phyloP scores from a whole-genome alignment of 2,113 vertebrate genomes.

The Phylloscopus trochilus region DNA sequence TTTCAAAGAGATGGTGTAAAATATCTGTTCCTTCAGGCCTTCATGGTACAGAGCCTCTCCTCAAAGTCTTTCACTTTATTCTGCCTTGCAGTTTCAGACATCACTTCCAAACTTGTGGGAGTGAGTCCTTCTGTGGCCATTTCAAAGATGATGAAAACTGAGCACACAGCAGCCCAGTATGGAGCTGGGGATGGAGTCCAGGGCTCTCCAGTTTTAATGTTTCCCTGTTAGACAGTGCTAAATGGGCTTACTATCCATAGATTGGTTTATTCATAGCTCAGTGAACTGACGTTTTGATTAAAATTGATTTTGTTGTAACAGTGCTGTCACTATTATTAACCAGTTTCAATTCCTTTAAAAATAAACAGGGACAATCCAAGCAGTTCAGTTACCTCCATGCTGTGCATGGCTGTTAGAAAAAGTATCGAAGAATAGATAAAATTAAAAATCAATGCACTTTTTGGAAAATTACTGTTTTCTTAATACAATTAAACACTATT shows the following conservation, averaged over 20 bases:
- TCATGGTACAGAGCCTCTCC: not conserved
- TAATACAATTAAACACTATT: not conserved
- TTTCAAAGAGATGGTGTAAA: not conserved
- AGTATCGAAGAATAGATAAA: not conserved
- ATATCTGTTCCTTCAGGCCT: not conserved
- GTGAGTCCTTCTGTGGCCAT: not conserved
- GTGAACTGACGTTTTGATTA: not conserved
- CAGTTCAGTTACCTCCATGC: not conserved
- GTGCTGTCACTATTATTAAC: slow-evolving; percentile 6
- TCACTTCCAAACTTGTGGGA: not conserved
- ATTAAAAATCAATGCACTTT: not conserved
- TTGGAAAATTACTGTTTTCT: not conserved
- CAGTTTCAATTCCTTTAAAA: slow-evolving; percentile 24
- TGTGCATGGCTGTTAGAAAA: not conserved
- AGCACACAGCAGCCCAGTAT: fast-evolving
- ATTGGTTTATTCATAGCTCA: not conserved
- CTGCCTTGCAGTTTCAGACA: not conserved
- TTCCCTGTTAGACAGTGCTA: not conserved
- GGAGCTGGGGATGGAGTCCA: not conserved
- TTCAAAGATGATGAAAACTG: not conserved
- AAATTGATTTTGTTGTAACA: slow-evolving; percentile 2
- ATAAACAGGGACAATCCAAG: not conserved
- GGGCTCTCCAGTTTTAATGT: not conserved
- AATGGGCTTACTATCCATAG: not conserved
- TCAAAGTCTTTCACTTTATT: not conserved